phyloP scores from a whole-genome alignment of 1,140 invertebrate species.

The Brachionus manjavacas region DNA sequence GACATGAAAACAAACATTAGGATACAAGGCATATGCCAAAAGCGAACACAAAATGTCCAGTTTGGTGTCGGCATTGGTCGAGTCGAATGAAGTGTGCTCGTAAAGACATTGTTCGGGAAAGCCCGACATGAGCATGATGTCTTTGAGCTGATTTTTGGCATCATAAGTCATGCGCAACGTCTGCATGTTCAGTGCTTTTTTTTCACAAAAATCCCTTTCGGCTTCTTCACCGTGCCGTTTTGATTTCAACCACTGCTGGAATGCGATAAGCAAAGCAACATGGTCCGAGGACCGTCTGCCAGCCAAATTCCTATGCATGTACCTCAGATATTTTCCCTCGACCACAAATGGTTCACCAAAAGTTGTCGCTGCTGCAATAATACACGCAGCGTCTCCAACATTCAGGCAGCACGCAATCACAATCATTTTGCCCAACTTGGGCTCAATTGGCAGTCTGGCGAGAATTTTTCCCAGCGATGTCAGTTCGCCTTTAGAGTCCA shows the following conservation, averaged over 20 bases:
- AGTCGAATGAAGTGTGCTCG: background rate
- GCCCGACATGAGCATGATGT: background rate
- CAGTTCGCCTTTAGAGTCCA: slow-evolving; percentile 59
- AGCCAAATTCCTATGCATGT: slow-evolving; percentile 64
- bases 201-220: slow-evolving; percentile 80
- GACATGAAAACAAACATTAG: slow-evolving; percentile 90
- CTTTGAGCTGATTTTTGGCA: slow-evolving; percentile 65
- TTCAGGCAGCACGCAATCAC: slow-evolving; percentile 58
- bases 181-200: slow-evolving; percentile 77
- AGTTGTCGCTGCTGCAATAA: slow-evolving; percentile 15
- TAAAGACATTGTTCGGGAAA: background rate
- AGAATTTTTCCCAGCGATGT: slow-evolving; percentile 59
- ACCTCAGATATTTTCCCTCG: background rate
- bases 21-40: slow-evolving; percentile 83
- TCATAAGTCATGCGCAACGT: slow-evolving; percentile 83
- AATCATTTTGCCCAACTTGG: slow-evolving; percentile 60
- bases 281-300: slow-evolving; percentile 85
- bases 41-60: slow-evolving; percentile 64
- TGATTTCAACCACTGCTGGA: slow-evolving; percentile 65
- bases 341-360: slow-evolving; percentile 23
- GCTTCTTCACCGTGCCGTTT: background rate
- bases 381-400: slow-evolving; percentile 46
- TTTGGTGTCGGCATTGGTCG: background rate
- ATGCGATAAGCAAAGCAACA: slow-evolving; percentile 73
- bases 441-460: slow-evolving; percentile 60